Percentiles rank a stretch among this genome's conserved stretches.
phyloP scores from a whole-genome alignment of 2,797 vertebrate genomes.

The Pseudochirops corinnae region DNA sequence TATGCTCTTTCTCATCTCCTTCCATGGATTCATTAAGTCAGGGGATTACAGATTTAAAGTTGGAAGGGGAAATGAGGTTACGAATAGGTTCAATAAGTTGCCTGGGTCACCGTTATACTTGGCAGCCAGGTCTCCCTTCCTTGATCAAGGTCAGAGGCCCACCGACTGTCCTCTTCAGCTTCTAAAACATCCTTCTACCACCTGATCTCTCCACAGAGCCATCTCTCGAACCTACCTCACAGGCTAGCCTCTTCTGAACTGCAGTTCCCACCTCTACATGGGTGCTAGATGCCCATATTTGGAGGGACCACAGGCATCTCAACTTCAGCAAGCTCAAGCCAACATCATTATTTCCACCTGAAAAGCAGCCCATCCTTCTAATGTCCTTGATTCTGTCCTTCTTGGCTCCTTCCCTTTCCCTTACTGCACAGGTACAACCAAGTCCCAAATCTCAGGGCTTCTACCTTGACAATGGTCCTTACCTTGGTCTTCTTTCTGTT shows the following conservation, averaged over 20 bases:
- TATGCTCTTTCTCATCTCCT: neutral
- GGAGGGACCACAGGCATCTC: neutral
- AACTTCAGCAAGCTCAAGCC: neutral
- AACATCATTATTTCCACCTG: neutral
- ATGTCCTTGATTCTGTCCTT: neutral
- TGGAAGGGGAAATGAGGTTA: slow-evolving; percentile 20
- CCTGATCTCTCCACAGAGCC: no score
- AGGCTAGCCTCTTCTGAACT: no score
- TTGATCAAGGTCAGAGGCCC: neutral
- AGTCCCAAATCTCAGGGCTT: neutral
- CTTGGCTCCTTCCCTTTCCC: neutral
- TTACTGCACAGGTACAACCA: neutral
- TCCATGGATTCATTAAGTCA: neutral
- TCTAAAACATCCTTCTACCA: neutral
- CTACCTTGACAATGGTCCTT: neutral
- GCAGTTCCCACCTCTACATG: no score
- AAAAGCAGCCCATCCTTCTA: neutral
- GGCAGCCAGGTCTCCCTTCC: neutral
- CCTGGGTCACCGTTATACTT: slow-evolving; percentile 4
- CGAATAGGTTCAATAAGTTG: neutral
- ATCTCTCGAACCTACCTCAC: no score
- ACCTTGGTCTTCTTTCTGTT: neutral
- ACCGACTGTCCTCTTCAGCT: neutral
- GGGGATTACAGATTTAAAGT: neutral
- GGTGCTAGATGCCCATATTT: no score